Base-by-base conservation (phyloP, 2,888 invertebrate genomes). In the Mesochorus sp. region DNA sequence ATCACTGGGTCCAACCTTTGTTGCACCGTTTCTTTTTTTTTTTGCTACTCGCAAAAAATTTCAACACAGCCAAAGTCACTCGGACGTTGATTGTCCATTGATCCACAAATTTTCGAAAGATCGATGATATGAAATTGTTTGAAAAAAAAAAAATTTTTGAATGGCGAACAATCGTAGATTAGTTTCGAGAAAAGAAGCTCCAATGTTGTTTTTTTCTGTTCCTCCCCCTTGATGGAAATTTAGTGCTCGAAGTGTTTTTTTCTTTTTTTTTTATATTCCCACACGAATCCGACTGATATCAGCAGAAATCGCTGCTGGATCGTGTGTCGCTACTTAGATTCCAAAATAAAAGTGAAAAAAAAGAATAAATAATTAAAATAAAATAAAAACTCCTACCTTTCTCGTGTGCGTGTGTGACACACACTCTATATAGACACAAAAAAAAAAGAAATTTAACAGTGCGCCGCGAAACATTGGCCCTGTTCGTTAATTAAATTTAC, bases 361-460 rank as follows among this genome's bases (percentile, higher is more conserved):
- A n/a, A n/a, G n/a, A n/a, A n/a, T n/a, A n/a, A n/a, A n/a, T n/a
- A n/a, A n/a, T n/a, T n/a, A n/a, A 79, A 78, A 76, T 70, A 77
- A 81, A 76, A 82, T 80, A 81, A 81, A 75, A 79, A 79, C 83
- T 85, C 85, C 86, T 87, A 87, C 85, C 86, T 88, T 87, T 88
- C 86, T 87, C 86, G n/a, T n/a, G 85, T 84, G 82, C 85, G 84
- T 81, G 81, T 85, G 85, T 83, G 83, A 85, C 81, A 82, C 76
- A 72, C 68, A n/a, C n/a, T n/a, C n/a, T n/a, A n/a, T 80, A 81
- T 81, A 81, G 79, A 84, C 77, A 82, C 83, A n/a, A n/a, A n/a
- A n/a, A n/a, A n/a, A n/a, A n/a, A n/a, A n/a, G n/a, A n/a, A n/a
- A n/a, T n/a, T n/a, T n/a, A 84, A 78, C 76, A 83, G 79, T 80